phyloP scores from a whole-genome alignment of 2,113 vertebrate genomes.

The Labeo catla region DNA sequence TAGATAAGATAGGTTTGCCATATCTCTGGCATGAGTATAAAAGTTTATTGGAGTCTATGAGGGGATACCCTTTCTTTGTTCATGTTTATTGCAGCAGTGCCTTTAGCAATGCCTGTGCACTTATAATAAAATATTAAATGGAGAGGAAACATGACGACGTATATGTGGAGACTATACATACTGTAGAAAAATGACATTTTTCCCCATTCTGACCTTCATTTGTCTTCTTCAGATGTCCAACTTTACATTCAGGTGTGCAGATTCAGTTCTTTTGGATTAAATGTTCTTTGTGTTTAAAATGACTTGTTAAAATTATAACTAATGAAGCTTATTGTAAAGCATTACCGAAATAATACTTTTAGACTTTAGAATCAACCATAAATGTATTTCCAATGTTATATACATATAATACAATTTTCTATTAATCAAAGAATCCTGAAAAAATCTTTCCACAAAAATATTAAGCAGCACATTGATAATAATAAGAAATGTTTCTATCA shows the following conservation, averaged over 20 bases:
- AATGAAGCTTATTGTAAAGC: too few relatives aligned
- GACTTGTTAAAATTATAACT: too few relatives aligned
- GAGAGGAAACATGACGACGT: not conserved
- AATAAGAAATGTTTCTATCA: not conserved
- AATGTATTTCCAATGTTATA: too few relatives aligned
- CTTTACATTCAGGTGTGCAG: not conserved
- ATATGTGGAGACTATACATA: not conserved
- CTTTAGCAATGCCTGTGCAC: not conserved
- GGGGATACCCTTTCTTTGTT: conserved; percentile 16
- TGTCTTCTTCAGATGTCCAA: not conserved
- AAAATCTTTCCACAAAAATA: too few relatives aligned
- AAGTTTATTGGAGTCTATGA: not conserved
- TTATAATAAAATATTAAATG: conserved; percentile 10
- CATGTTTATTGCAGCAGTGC: not conserved
- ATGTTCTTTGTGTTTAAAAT: not conserved
- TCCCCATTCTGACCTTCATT: not conserved
- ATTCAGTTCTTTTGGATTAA: not conserved
- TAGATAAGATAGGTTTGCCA: not conserved
- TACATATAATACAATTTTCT: too few relatives aligned
- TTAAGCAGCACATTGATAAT: not conserved
- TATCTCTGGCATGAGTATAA: not conserved
- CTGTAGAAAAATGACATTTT: not conserved
- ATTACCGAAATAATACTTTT: too few relatives aligned
- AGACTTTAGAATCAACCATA: too few relatives aligned
- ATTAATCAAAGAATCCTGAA: too few relatives aligned